Evolutionary conservation across 2,888 invertebrate species (phyloP).

Genomic region (Coleophora deauratella): DNA sequence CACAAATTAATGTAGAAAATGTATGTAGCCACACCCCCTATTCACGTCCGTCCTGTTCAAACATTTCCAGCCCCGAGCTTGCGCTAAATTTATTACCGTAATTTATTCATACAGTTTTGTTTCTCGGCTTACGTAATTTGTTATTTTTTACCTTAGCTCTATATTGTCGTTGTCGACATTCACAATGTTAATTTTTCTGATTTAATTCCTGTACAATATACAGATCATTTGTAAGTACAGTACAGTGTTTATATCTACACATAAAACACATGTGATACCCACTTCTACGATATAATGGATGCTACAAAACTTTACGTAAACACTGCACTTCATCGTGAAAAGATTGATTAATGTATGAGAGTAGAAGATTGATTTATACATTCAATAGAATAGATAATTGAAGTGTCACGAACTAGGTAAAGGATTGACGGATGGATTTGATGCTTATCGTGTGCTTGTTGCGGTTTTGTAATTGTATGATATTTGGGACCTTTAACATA

Average conservation of each 20-base stretch:
- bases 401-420: conserved; percentile 47
- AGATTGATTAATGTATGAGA: neutral
- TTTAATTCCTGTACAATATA: no score
- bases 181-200: no score
- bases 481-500: no score
- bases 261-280: no score
- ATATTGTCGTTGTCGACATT: no score
- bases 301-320: no score
- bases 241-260: no score
- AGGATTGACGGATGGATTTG: conserved; percentile 41
- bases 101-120: conserved; percentile 3
- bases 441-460: conserved; percentile 27
- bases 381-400: conserved; percentile 51
- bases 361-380: conserved; percentile 47
- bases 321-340: neutral
- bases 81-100: conserved; percentile 3
- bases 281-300: no score
- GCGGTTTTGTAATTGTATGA: no score
- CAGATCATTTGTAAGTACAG: no score
- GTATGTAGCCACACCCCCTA: neutral
- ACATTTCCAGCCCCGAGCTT: neutral
- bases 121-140: neutral
- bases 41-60: neutral
- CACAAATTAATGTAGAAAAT: no score
- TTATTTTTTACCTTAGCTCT: no score